phyloP scores from a whole-genome alignment of 2,888 invertebrate species.

The Eumacrocentrus americanus region DNA sequence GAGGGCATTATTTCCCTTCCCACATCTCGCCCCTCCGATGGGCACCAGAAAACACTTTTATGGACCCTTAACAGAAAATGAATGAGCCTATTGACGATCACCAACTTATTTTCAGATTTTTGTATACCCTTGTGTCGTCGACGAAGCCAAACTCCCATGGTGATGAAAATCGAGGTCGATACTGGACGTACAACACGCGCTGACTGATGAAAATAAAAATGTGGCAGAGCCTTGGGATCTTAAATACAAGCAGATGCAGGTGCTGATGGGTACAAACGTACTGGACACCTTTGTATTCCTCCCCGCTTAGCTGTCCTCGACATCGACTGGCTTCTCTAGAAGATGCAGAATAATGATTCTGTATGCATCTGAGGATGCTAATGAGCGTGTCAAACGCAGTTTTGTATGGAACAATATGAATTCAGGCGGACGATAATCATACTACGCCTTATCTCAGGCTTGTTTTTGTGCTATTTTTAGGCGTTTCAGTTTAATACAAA shows the following conservation, averaged over 20 bases:
- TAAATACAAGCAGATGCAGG: conserved; percentile 20
- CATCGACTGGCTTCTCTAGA: too few species aligned
- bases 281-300: conserved; percentile 7
- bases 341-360: not conserved
- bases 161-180: conserved; percentile 4
- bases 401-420: not conserved
- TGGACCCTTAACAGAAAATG: too few species aligned
- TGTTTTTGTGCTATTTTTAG: not conserved
- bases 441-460: too few species aligned
- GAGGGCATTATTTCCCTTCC: too few species aligned
- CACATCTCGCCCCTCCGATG: too few species aligned
- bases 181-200: not conserved
- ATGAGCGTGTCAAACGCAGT: not conserved
- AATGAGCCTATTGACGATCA: too few species aligned
- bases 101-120: too few species aligned
- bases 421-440: not conserved
- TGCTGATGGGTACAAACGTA: conserved; percentile 17
- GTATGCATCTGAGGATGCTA: conserved; percentile 5
- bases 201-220: conserved; percentile 15
- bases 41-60: too few species aligned
- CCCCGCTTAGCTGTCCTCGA: not conserved
- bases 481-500: not conserved
- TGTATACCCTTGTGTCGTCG: not conserved
- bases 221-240: conserved; percentile 10
- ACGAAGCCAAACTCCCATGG: not conserved